phyloP scores from a whole-genome alignment of 2,797 vertebrate species.

The Garrulus glandarius region DNA sequence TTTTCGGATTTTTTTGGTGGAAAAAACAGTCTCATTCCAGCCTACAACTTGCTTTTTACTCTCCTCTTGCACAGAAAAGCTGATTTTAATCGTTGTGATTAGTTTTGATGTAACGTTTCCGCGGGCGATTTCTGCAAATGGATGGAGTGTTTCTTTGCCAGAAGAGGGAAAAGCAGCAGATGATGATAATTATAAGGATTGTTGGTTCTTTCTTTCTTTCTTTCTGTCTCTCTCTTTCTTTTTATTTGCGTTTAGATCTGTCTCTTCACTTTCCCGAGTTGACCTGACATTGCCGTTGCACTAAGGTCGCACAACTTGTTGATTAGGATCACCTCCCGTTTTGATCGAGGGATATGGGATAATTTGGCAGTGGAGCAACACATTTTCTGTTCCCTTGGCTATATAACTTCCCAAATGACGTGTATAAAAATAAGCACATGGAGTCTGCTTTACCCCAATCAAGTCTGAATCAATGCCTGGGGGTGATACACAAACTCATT shows the following conservation, averaged over 20 bases:
- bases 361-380: conserved; percentile 75
- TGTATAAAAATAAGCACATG: conserved; percentile 92
- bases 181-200: conserved; percentile 99
- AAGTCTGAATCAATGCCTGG: conserved; percentile 89
- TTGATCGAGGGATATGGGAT: conserved; percentile 77
- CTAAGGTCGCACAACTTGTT: conserved; percentile 89
- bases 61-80: conserved; percentile 93
- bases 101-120: conserved; percentile 99
- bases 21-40: conserved; percentile 86
- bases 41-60: conserved; percentile 92
- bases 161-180: conserved; percentile 94
- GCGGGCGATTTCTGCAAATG: conserved; percentile 95
- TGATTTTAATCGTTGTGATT: conserved; percentile 99
- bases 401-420: conserved; percentile 86
- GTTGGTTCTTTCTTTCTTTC: conserved; percentile 85
- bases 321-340: conserved; percentile 81
- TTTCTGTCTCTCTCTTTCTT: conserved; percentile 69
- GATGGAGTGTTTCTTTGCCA: conserved; percentile 99
- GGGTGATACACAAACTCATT: conserved; percentile 92
- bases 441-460: conserved; percentile 92
- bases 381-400: conserved; percentile 83
- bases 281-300: conserved; percentile 74
- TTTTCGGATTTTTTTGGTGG: conserved; percentile 74
- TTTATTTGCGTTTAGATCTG: conserved; percentile 70
- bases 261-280: conserved; percentile 71